Conservation (phyloP, 2,113 vertebrate species). For the Cyanistes caeruleus region DNA sequence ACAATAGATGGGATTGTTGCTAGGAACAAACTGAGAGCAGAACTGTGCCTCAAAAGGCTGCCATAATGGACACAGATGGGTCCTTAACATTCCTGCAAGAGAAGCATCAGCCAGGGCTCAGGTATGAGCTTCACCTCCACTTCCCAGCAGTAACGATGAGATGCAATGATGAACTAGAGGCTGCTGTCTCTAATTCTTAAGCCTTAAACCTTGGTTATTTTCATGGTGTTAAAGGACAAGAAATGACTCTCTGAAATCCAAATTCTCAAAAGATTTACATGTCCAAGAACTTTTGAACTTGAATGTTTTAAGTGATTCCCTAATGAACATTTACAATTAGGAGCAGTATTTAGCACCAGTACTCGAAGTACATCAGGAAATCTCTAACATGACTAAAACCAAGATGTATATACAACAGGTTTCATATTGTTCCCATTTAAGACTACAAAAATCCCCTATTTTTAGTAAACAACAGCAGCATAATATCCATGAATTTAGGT, state of each 20-base stretch:
- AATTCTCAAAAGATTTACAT: not conserved
- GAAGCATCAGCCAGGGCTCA: not conserved
- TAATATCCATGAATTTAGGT: not conserved
- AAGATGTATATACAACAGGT: not conserved
- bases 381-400: not conserved
- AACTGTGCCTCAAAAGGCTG: not conserved
- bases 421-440: not conserved
- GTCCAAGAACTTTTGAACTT: not conserved
- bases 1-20: not conserved
- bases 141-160: not conserved
- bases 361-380: not conserved
- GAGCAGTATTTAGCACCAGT: not conserved
- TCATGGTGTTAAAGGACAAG: not conserved
- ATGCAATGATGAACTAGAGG: not conserved
- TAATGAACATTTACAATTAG: not conserved
- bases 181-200: not conserved
- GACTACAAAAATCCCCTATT: not conserved
- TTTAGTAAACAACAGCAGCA: not conserved
- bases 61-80: accelerated
- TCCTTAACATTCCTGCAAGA: not conserved
- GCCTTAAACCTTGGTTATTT: not conserved
- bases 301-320: not conserved
- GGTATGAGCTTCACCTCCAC: not conserved
- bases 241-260: not conserved
- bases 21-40: not conserved